Base-by-base conservation (phyloP, 2,797 vertebrate species). In the Premnoplex brunnescens region DNA sequence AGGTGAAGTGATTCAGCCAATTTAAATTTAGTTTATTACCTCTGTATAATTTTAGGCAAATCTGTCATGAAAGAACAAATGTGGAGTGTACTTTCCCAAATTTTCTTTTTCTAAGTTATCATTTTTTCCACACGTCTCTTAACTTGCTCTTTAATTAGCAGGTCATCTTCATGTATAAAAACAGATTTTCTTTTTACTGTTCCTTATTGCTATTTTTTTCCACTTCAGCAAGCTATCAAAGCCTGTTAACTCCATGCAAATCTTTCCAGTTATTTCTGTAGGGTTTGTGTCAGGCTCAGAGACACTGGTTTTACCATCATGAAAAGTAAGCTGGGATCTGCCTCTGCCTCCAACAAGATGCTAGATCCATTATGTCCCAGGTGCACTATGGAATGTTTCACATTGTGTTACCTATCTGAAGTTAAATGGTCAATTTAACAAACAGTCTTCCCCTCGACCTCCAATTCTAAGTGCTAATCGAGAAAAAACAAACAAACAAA, bases 371-470 rank as follows among this genome's bases (percentile, higher is more conserved):
- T 76, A 15, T 10, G 16, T 55, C 36, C 39, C 67, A 66, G 39
- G n/a, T 83, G 30, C 24, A 18, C 23, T 22, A 9, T 46, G 32
- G 19, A 37, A 1, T 63, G 32, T 76, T 87, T 79, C 39, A 37
- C 18, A 3, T 44, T 1, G 0, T 34, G 14, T 36, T 88, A 17
- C 26, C 46, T 76, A 17, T 16, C n/a, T 60, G 26, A 32, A 67
- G 14, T 72, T 56, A 68, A 58, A 34, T 15, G 5, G 37, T 20
- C 14, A 37, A 4, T 64, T 74, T n/a, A 16, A 44, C 64, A 81
- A 72, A 1, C 4, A 63, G 2, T 17, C 7, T 3, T 76, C 3
- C 11, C 15, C 6, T 9, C 32, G 18, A 2, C 21, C 2, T 30
- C 7, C 21, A n/a, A 5, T 67, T 85, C 28, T 71, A 44, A 30